Conservation (phyloP, 2,797 vertebrate species). For the Nyctalus aviator region DNA sequence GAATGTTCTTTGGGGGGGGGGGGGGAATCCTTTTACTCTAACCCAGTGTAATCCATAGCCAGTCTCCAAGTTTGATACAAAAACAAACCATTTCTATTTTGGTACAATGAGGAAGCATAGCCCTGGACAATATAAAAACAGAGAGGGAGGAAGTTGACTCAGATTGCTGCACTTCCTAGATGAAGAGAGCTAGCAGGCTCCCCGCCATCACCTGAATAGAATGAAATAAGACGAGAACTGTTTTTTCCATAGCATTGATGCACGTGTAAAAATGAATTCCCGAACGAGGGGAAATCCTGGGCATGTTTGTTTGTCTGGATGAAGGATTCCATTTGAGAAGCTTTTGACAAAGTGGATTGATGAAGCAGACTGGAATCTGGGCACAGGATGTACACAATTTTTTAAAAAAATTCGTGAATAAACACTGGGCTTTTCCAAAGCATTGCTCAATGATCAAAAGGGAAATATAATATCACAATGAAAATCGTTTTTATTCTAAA, state of each 20-base stretch:
- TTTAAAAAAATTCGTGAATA: slow-evolving; percentile 52
- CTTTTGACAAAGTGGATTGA: slow-evolving; percentile 61
- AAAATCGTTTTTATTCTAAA: slow-evolving; percentile 70
- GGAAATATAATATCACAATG: slow-evolving; percentile 56
- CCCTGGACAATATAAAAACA: slow-evolving; percentile 62
- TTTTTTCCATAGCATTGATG: neutral
- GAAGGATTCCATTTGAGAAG: slow-evolving; percentile 63
- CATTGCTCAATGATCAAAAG: slow-evolving; percentile 44
- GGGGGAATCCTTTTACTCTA: neutral
- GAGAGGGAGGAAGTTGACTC: slow-evolving; percentile 51
- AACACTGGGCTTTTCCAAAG: slow-evolving; percentile 56
- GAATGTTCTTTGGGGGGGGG: slow-evolving; percentile 8
- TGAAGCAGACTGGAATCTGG: slow-evolving; percentile 58
- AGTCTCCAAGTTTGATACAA: slow-evolving; percentile 69
- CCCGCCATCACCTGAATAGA: slow-evolving; percentile 9
- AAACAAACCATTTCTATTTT: slow-evolving; percentile 81
- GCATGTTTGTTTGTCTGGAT: slow-evolving; percentile 60
- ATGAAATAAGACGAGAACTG: neutral
- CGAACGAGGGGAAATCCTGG: slow-evolving; percentile 72
- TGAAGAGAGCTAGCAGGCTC: neutral
- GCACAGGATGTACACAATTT: slow-evolving; percentile 52
- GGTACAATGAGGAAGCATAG: slow-evolving; percentile 69
- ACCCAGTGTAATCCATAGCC: slow-evolving; percentile 50
- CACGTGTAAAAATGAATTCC: slow-evolving; percentile 55
- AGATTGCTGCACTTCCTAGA: slow-evolving; percentile 61